phyloP scores from a whole-genome alignment of 2,797 vertebrate genomes.

The Smutsia temminckii region DNA sequence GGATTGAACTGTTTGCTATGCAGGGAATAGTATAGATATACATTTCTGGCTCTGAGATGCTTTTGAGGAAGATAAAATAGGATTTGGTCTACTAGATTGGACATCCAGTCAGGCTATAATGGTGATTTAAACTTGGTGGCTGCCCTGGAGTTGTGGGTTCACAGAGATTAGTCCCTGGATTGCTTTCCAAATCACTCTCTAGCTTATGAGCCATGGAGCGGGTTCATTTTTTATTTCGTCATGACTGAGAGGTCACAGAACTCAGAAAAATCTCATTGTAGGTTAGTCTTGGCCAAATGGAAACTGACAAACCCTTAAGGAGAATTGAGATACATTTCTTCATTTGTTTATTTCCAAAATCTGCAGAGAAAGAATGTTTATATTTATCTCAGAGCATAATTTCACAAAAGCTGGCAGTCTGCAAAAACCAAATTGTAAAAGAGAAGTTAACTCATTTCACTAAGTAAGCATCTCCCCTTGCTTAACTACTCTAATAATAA shows the following conservation, averaged over 20 bases:
- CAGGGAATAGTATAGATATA: background rate
- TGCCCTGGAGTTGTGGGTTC: background rate
- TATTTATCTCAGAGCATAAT: slow-evolving; percentile 20
- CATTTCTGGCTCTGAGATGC: background rate
- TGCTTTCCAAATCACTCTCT: background rate
- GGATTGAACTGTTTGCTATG: background rate
- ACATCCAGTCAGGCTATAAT: background rate
- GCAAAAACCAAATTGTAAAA: slow-evolving; percentile 5
- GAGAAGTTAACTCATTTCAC: slow-evolving; percentile 2
- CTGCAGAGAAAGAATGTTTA: background rate
- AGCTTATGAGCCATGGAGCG: background rate
- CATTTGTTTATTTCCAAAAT: slow-evolving; percentile 41
- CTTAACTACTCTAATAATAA: background rate
- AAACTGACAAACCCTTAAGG: background rate
- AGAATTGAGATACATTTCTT: slow-evolving; percentile 8
- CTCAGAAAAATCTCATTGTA: slow-evolving; percentile 28
- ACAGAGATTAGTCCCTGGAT: background rate
- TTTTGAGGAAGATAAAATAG: background rate
- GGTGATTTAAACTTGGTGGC: background rate
- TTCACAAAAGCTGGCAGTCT: slow-evolving; percentile 9
- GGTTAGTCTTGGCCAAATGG: background rate
- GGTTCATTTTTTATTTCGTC: slow-evolving; percentile 31
- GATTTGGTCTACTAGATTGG: background rate
- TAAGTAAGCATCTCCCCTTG: background rate
- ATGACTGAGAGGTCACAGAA: background rate